Base-by-base conservation (phyloP, 2,113 vertebrate genomes). In the Chionodraco myersi region DNA sequence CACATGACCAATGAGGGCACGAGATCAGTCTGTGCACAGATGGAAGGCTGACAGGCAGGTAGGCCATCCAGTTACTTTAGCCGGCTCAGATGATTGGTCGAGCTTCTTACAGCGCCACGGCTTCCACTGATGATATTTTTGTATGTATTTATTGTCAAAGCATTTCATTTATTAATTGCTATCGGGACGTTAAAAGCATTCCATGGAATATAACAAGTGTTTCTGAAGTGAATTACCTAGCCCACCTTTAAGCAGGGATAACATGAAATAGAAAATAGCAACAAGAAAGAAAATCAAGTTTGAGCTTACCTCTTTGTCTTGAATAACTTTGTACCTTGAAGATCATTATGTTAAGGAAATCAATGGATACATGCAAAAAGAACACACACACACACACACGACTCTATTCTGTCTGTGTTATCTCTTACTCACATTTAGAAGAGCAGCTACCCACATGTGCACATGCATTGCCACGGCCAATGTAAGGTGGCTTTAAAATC, bases 271-370 rank as follows among this genome's bases (percentile, higher is more conserved):
- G 10, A 75, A 76, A 60, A 56, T 0, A 71, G 56, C 5, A 12
- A 48, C 15, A 1, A 23, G 0, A 21, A 16, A 8, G 11, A 15
- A 48, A 49, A 77, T 48, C 1, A n/a, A 62, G 3, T 18, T 65
- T 34, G 12, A 18, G 2, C 70, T 9, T 90, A 95, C 95, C 93
- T 95, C 92, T 88, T 94, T 94, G 71, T 94, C 89, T 85, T 95
- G 91, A 79, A 94, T 85, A 30, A 90, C 76, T 89, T 93, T 92
- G 84, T 94, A 95, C 95, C 95, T 95, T 79, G 26, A 26, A 62
- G 44, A 83, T 73, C 6, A 86, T 8, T 51, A 48, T 7, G 90
- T 94, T 34, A 94, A 92, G 89, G 86, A 81, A 58, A 83, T 70
- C 18, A 66, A n/a, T 52, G 12, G 0, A 36, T 5, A 75, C 60